Base-by-base conservation (phyloP, 1,140 invertebrate genomes). In the Brachionus plicatilis region DNA sequence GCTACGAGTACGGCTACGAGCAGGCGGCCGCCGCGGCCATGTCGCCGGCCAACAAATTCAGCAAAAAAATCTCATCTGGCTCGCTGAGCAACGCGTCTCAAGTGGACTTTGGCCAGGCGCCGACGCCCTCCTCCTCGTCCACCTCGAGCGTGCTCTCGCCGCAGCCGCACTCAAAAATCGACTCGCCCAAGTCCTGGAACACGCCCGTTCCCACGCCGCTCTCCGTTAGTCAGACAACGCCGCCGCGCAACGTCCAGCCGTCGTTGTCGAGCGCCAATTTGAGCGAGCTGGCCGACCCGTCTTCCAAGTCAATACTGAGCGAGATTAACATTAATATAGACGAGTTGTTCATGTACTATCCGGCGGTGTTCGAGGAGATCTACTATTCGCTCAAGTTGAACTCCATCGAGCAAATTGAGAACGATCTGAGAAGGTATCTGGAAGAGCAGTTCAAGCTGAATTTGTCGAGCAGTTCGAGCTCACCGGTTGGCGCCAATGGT, bases 261-360 rank as follows among this genome's bases (percentile, higher is more conserved):
- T 76, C 72, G 2, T 47, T 53, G 20, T 76, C 72, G 11, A 14
- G 3, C 20, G 6, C 17, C 47, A 50, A 50, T 33, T 3, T 76
- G 1, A 29, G 1, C 43, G 47, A 50, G 11, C 24, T 76, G 27
- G 50, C 47, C 45, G 45, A 50, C 9, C 41, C 29, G 72, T 60
- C 53, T 82, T 82, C 79, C 53, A 82, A 65, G 53, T 65, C 79
- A 17, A 65, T 82, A 14, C 53, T 82, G 14, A 82, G 53, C 33
- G 79, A 82, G n/a, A 68, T 82, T 20, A 82, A 82, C 43, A 68
- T 82, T 0, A 82, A 82, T 17, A 82, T 82, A 24, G 79, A 82
- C 33, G 79, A 82, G 41, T 47, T 82, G 33, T 82, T 82, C 33
- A 60, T 82, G 50, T 68, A 82, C 37, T 82, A 65, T 68, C 79